Base-by-base conservation (phyloP, 2,888 invertebrate species). In the Zhuqinia jingwanae region DNA sequence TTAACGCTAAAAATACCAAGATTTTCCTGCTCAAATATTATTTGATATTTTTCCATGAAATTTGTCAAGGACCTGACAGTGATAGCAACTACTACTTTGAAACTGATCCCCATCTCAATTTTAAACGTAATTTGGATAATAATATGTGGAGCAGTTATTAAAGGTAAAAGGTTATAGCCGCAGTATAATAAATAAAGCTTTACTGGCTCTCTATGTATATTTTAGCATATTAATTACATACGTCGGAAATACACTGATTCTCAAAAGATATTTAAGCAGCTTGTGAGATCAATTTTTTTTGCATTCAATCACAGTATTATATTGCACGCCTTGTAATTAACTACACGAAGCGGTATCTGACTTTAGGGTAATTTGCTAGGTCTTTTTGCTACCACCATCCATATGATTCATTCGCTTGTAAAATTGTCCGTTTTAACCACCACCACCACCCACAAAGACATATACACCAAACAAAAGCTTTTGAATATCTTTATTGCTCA, bases 391-490 rank as follows among this genome's bases (percentile, higher is more conserved):
- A 30, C 5, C n/a, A 25, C 25, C n/a, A n/a, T n/a, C n/a, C n/a
- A n/a, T n/a, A n/a, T n/a, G n/a, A n/a, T n/a, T n/a, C n/a, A 36
- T 36, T 36, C 36, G 8, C 36, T n/a, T n/a, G 36, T 36, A 36
- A 36, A 36, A 36, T 8, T 8, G 3, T 36, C 36, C 3, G 36
- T 6, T 36, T 36, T 36, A 36, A 0, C 30, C 13, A 30, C 5
- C n/a, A 30, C 30, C 17, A 65, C 65, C 65, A 65, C 65, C 65
- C 65, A 65, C 65, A 42, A 65, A 36, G 65, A 3, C 10, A 36
- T 8, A 3, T 36, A 36, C 8, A 8, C 36, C 8, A 6, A 36
- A 6, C 5, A 27, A 30, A 15, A 1, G 11, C 15, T 15, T 15
- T 36, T 42, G 20, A n/a, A 42, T 20, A 20, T 65, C 13, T 63